These are phyloP conservation scores for Diplazon laetatorius DNA, from an alignment of 2,888 invertebrate genomes.

Conservation along the genomic window DNA sequence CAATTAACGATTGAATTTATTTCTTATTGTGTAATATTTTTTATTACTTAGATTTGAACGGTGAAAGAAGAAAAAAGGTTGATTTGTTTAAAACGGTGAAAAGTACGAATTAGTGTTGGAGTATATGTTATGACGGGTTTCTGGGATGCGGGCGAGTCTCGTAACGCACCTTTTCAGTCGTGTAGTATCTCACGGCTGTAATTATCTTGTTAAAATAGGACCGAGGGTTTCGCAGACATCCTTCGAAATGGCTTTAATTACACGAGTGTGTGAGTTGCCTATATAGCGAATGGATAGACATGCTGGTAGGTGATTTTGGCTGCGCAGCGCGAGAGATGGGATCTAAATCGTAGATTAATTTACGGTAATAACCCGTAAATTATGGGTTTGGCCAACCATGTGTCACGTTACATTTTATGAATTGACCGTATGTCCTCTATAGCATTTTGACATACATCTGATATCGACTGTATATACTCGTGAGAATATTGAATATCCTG, in stretches of 20 bases:
- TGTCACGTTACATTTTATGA: slow-evolving; percentile 8
- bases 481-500: too few relatives aligned
- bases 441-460: too few relatives aligned
- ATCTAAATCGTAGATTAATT: slow-evolving; percentile 21
- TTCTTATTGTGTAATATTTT: too few relatives aligned
- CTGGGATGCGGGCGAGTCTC: not conserved
- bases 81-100: too few relatives aligned
- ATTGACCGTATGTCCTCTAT: not conserved
- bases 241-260: slow-evolving; percentile 35
- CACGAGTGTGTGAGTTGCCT: not conserved
- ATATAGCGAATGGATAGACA: not conserved
- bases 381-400: not conserved
- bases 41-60: too few relatives aligned
- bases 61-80: too few relatives aligned
- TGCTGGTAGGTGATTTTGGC: not conserved
- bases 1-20: too few relatives aligned
- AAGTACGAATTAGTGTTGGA: not conserved
- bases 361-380: not conserved
- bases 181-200: slow-evolving; percentile 58
- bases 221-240: slow-evolving; percentile 26
- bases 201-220: slow-evolving; percentile 74
- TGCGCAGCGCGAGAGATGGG: not conserved
- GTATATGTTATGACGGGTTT: slow-evolving; percentile 18
- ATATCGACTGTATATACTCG: too few relatives aligned
- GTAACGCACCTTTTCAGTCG: slow-evolving; percentile 18